Evolutionary conservation across 2,113 vertebrate genomes (phyloP), one percentile per base, ranked within the genome.

Genomic region (Lycocorax pyrrhopterus): DNA sequence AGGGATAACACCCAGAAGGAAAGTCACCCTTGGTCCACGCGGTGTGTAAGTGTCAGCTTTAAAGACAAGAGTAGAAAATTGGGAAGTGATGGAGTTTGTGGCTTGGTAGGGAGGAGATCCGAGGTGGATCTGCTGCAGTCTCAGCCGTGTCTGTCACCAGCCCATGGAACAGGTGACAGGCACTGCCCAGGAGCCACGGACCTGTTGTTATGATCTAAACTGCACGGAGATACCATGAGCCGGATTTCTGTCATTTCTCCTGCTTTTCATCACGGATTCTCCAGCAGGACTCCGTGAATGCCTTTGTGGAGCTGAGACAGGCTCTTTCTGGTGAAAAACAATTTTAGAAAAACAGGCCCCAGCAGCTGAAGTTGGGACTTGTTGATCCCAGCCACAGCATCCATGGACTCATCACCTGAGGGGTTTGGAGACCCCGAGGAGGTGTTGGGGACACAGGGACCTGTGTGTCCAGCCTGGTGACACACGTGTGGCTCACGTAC

Each of bases 331-430:
- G 0, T 6, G 67, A 39, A 25, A 80, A 90, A 16, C 6, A 9
- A 19, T 20, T 59, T 5, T 4, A 51, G 9, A 10, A 13, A 13
- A 66, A 8, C 35, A 33, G 33, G 7, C 16, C 8, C 67, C 13
- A 39, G 66, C 33, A 59, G 46, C 1, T 18, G 20, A 49, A 41
- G 29, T 0, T 47, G 69, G 29, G 49, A 43, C 12, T 26, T 32
- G 41, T n/a, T n/a, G n/a, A 41, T 41, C 6, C n/a, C 69, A 68
- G 15, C 12, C 49, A 35, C 43, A 72, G 14, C 74, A 58, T 18
- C 51, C 51, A 3, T 16, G 10, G 14, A 1, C 35, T 52, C 3
- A 1, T 35, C 15, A 0, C 29, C 23, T 0, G 1, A 10, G 32
- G 37, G 39, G 1, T 16, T 46, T 56, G 35, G 74, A 27, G 33